Evolutionary conservation across 1,140 invertebrate genomes (phyloP).

Genomic region (Eulimnadia texana): DNA sequence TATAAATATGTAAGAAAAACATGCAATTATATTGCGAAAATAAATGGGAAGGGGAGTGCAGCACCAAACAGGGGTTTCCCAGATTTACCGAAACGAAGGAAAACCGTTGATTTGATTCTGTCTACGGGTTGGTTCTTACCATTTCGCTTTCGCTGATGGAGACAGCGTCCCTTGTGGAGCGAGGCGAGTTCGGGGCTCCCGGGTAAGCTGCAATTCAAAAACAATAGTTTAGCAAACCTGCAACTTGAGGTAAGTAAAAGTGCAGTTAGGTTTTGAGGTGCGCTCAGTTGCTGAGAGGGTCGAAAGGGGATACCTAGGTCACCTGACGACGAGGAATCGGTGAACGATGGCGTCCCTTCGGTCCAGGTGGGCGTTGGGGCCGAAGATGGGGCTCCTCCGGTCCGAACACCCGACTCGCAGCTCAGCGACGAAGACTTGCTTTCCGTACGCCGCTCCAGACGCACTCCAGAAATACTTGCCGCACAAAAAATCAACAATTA

Average conservation of each 20-base stretch:
- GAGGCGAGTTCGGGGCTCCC: neutral
- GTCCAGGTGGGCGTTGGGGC: slow-evolving; percentile 90
- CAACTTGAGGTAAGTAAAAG: too few relatives aligned
- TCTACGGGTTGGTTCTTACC: neutral
- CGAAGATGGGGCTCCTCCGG: slow-evolving; percentile 47
- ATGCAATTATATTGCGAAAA: too few relatives aligned
- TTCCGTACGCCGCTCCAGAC: slow-evolving; percentile 39
- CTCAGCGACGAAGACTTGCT: slow-evolving; percentile 51
- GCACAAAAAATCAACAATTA: neutral
- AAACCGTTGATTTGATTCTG: too few relatives aligned
- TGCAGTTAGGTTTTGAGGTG: too few relatives aligned
- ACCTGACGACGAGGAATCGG: slow-evolving; percentile 84
- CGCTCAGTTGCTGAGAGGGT: neutral
- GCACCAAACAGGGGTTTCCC: too few relatives aligned
- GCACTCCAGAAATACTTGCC: slow-evolving; percentile 38
- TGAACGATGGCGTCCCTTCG: slow-evolving; percentile 92
- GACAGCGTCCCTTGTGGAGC: neutral
- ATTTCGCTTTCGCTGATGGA: neutral
- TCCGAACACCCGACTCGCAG: slow-evolving; percentile 73
- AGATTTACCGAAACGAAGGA: too few relatives aligned
- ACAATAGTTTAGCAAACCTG: too few relatives aligned
- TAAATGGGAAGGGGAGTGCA: too few relatives aligned
- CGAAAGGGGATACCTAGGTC: slow-evolving; percentile 49
- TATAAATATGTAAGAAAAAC: too few relatives aligned
- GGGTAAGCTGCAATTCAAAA: neutral